Conservation (phyloP, 2,113 vertebrate genomes). For the Psittacula cyanocephala region DNA sequence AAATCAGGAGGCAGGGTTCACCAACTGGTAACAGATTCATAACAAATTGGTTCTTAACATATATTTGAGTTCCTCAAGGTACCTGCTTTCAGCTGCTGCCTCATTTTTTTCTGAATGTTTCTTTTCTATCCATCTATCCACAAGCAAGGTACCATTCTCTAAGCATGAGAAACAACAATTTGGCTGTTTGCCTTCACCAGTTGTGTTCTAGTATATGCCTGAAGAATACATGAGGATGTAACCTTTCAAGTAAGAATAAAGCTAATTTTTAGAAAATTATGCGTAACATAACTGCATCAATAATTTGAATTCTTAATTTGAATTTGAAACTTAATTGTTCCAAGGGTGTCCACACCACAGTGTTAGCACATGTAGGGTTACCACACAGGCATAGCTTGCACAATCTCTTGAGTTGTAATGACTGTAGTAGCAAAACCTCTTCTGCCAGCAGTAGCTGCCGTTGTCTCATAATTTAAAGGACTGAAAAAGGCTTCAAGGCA, state of each 20-base stretch:
- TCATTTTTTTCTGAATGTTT: neutral
- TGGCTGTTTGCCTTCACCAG: neutral
- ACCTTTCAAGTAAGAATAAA: neutral
- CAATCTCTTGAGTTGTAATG: rapidly evolving
- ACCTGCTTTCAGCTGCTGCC: neutral
- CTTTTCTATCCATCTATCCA: neutral
- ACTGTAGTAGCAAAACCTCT: neutral
- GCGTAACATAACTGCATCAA: neutral
- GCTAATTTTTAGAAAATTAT: neutral
- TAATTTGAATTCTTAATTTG: neutral
- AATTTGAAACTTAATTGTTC: neutral
- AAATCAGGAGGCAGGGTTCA: neutral
- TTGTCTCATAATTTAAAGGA: neutral
- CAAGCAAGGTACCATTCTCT: neutral
- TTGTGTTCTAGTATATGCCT: neutral
- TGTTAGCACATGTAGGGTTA: rapidly evolving
- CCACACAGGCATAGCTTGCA: neutral
- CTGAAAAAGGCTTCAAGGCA: neutral
- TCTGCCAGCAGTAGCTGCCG: neutral
- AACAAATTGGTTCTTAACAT: neutral
- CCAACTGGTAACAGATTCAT: neutral
- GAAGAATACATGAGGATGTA: neutral
- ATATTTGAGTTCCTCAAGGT: neutral
- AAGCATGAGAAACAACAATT: neutral
- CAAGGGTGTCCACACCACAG: neutral